These are phyloP conservation scores for Drosophila kohkoa DNA, from an alignment of 1,140 invertebrate species.

Conservation along the genomic window DNA sequence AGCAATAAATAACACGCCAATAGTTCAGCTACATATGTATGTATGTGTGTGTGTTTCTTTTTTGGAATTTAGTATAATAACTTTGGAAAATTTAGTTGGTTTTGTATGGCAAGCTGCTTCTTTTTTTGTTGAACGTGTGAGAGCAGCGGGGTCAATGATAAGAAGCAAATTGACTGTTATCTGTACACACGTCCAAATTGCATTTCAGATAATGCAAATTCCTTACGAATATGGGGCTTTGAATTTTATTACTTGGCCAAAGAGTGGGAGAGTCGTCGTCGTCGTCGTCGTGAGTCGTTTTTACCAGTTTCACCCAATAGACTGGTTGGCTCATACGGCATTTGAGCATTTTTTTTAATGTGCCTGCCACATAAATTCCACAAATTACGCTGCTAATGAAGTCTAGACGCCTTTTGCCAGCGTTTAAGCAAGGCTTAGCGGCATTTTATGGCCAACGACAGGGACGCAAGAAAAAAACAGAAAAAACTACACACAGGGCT, in stretches of 20 bases:
- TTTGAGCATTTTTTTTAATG: conserved; percentile 60
- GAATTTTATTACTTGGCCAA: conserved; percentile 4
- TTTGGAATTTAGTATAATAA: conserved; percentile 1
- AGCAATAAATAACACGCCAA: conserved; percentile 58
- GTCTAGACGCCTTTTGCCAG: conserved; percentile 61
- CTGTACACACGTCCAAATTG: conserved; percentile 62
- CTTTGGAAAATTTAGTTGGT: conserved; percentile 20
- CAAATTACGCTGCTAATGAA: conserved; percentile 80
- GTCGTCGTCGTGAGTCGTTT: not conserved
- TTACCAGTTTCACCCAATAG: conserved; percentile 36
- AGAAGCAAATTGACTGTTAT: conserved; percentile 3
- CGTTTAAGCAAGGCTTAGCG: conserved; percentile 32
- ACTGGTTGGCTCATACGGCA: conserved; percentile 29
- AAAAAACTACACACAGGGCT: conserved; percentile 11
- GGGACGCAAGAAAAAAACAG: not conserved
- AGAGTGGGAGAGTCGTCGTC: not conserved
- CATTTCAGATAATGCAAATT: conserved; percentile 67
- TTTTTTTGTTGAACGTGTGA: not conserved
- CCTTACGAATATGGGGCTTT: conserved; percentile 20
- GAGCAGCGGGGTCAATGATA: conserved; percentile 13
- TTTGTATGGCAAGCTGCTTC: conserved; percentile 14
- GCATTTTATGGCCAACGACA: conserved; percentile 33
- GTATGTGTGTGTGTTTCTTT: not conserved
- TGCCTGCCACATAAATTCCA: conserved; percentile 80
- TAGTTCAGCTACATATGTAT: conserved; percentile 40